A percentile compares a stretch with the other conserved stretches of the same genome.
phyloP scores from a whole-genome alignment of 2,888 invertebrate species.

The Dynastes tityus region DNA sequence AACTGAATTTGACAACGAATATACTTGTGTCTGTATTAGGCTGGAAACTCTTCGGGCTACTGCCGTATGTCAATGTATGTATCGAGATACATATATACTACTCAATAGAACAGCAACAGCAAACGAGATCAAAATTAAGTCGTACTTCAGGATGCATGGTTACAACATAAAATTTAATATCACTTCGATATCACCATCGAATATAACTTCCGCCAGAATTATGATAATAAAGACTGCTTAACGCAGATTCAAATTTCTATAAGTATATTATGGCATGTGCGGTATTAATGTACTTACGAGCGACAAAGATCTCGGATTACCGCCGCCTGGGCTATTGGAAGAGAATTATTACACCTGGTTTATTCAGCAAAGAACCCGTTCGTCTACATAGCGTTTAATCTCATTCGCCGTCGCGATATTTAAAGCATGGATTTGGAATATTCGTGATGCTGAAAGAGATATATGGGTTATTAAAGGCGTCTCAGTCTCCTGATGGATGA shows the following conservation, averaged over 20 bases:
- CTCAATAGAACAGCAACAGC: too few species aligned
- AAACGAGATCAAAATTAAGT: too few species aligned
- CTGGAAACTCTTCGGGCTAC: too few species aligned
- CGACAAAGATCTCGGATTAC: slow-evolving; percentile 64
- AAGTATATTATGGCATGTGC: neutral
- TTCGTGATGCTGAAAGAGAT: slow-evolving; percentile 37
- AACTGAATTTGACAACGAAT: too few species aligned
- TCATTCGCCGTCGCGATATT: slow-evolving; percentile 55
- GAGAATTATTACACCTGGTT: slow-evolving; percentile 67
- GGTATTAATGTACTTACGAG: slow-evolving; percentile 43
- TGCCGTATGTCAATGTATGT: too few species aligned
- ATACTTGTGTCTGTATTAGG: too few species aligned
- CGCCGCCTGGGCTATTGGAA: slow-evolving; percentile 62
- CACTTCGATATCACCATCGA: neutral
- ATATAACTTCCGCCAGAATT: neutral
- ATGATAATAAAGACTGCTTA: neutral
- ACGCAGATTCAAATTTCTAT: slow-evolving; percentile 28
- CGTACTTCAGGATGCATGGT: neutral
- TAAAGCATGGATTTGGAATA: slow-evolving; percentile 34
- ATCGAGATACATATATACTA: too few species aligned
- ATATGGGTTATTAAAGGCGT: slow-evolving; percentile 36
- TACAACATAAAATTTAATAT: neutral
- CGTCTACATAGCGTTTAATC: slow-evolving; percentile 63
- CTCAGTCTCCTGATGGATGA: slow-evolving; percentile 23
- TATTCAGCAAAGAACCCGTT: slow-evolving; percentile 68